phyloP scores from a whole-genome alignment of 1,140 invertebrate species.

The Pinna nobilis region DNA sequence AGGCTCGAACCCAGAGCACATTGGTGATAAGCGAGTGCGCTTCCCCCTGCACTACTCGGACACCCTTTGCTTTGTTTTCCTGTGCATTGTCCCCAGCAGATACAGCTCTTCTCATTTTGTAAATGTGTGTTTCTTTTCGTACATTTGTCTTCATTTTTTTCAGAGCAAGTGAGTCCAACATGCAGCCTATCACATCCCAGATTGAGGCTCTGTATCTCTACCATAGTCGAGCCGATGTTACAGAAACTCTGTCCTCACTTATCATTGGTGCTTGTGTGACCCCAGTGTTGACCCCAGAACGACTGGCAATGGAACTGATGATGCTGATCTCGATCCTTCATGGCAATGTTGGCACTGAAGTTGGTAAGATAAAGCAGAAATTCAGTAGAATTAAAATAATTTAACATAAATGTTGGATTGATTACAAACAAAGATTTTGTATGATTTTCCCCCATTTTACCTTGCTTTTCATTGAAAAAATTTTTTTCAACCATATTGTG shows the following conservation, averaged over 20 bases:
- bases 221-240: slow-evolving; percentile 83
- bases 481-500: too few species aligned
- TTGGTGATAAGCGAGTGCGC: too few species aligned
- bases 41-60: too few species aligned
- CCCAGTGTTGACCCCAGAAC: slow-evolving; percentile 82
- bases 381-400: not conserved
- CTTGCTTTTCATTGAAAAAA: too few species aligned
- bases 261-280: slow-evolving; percentile 83
- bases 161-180: slow-evolving; percentile 87
- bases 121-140: too few species aligned
- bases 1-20: too few species aligned
- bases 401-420: slow-evolving; percentile 14
- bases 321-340: slow-evolving; percentile 89
- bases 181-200: slow-evolving; percentile 85
- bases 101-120: too few species aligned
- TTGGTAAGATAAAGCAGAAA: slow-evolving; percentile 86
- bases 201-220: slow-evolving; percentile 75
- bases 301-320: slow-evolving; percentile 88
- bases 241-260: slow-evolving; percentile 83
- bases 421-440: too few species aligned
- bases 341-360: slow-evolving; percentile 92
- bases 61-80: not conserved
- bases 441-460: too few species aligned
- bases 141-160: not conserved
- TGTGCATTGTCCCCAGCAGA: too few species aligned